Evolutionary conservation across 23 tunicate genomes (phyloP).

Genomic region (Oikopleura albicans): DNA sequence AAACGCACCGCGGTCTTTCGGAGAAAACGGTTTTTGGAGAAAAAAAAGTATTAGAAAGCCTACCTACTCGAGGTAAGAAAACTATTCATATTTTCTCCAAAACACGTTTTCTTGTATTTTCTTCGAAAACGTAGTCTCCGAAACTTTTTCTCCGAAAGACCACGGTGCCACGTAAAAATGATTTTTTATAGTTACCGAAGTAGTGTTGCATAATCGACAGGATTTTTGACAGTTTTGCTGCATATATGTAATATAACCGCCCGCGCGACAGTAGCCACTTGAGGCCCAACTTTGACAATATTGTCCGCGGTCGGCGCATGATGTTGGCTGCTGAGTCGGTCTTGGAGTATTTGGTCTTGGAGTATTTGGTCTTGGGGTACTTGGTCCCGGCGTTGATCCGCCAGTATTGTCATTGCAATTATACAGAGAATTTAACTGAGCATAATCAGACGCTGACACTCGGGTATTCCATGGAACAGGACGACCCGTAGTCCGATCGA

Average conservation of each 20-base stretch:
- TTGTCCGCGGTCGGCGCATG: not conserved
- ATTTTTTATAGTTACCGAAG: too few species aligned
- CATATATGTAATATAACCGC: not conserved
- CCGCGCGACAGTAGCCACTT: not conserved
- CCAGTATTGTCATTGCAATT: too few species aligned
- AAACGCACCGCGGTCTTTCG: too few species aligned
- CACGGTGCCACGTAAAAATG: too few species aligned
- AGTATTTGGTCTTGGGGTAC: not conserved
- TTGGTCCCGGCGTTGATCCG: not conserved
- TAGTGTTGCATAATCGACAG: not conserved
- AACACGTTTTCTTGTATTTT: too few species aligned
- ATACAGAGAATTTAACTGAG: not conserved
- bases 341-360: not conserved
- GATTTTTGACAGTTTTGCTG: not conserved
- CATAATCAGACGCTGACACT: not conserved
- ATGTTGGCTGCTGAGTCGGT: not conserved
- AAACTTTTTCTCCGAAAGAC: too few species aligned
- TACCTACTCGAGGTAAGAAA: too few species aligned
- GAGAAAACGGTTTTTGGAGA: too few species aligned
- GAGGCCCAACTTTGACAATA: not conserved
- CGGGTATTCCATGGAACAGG: not conserved
- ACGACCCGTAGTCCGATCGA: not conserved
- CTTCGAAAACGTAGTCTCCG: too few species aligned
- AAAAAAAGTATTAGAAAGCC: too few species aligned
- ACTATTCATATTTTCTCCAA: too few species aligned